Evolutionary conservation across 2,797 vertebrate species (phyloP), one percentile per base, ranked within the genome.

Genomic region (Hafferia zeledoni): DNA sequence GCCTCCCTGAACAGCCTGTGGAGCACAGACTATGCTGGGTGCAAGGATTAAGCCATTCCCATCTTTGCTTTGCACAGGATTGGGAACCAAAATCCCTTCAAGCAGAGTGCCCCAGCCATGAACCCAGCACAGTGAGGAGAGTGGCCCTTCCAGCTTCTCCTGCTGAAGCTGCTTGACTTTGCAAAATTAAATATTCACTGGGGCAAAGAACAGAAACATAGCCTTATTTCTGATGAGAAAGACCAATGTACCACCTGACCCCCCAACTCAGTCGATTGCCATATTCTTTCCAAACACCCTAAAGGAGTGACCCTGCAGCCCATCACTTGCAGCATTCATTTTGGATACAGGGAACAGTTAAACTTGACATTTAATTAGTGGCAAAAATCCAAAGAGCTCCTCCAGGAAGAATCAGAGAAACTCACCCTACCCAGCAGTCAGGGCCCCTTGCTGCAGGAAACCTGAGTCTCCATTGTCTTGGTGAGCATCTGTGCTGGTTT

Each of bases 401-500:
- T 53, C 59, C 44, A 31, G 49, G 17, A 53, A 67, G 13, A 63
- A 24, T 1, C 13, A 31, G 28, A 53, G 53, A 63, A 85, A 57
- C 11, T 35, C 49, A 33, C 8, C 31, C 33, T 20, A 37, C 6
- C 35, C 61, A 64, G 50, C 0, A 1, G 41, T 9, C 5, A 2
- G 41, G 33, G 19, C 19, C 15, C 41, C 43, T 16, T 17, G 23
- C 52, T 43, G 67, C 47, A 52, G 86, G 44, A 76, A 63, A 59
- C 13, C 17, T 1, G 0, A 17, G 39, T 20, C 13, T 47, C 70
- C 44, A 10, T 37, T 7, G 0, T 37, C 10, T n/a, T 3, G 2
- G 11, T 11, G 50, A 0, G 3, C 2, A 0, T n/a, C 43, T 65
- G 31, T 70, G 37, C 30, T 70, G 16, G 37, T 31, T 53, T 69